phyloP scores from a whole-genome alignment of 2,113 vertebrate species.

The Nerophis lumbriciformis region DNA sequence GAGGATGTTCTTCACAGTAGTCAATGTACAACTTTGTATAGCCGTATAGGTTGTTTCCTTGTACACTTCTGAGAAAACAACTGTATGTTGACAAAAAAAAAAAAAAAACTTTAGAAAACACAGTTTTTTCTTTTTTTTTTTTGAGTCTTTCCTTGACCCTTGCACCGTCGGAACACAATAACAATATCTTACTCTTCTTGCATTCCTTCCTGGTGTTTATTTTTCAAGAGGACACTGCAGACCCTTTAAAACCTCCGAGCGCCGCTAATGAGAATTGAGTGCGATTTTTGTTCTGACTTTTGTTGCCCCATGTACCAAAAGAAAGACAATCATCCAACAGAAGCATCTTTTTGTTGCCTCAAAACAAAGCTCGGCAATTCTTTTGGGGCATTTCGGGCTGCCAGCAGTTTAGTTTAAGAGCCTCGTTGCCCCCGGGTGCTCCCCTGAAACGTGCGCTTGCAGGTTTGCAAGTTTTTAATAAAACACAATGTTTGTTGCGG shows the following conservation, averaged over 20 bases:
- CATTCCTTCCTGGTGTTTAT: background rate
- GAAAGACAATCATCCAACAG: background rate
- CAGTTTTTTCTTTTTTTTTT: too few species aligned
- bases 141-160: background rate
- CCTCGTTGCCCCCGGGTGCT: slow-evolving; percentile 25
- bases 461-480: slow-evolving; percentile 22
- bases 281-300: background rate
- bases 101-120: too few species aligned
- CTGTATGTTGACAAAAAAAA: too few species aligned
- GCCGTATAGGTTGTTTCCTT: too few species aligned
- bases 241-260: background rate
- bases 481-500: slow-evolving; percentile 13
- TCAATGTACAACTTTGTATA: too few species aligned
- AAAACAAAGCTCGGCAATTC: slow-evolving; percentile 4
- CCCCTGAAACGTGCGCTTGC: slow-evolving; percentile 13
- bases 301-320: background rate
- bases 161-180: background rate
- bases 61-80: too few species aligned
- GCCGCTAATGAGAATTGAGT: background rate
- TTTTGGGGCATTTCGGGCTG: background rate
- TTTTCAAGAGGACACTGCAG: background rate
- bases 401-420: slow-evolving; percentile 11
- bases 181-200: too few species aligned
- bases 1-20: too few species aligned
- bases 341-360: slow-evolving; percentile 4